These are phyloP conservation scores for Manacus vitellinus DNA, from an alignment of 2,113 vertebrate species.

Conservation along the genomic window DNA sequence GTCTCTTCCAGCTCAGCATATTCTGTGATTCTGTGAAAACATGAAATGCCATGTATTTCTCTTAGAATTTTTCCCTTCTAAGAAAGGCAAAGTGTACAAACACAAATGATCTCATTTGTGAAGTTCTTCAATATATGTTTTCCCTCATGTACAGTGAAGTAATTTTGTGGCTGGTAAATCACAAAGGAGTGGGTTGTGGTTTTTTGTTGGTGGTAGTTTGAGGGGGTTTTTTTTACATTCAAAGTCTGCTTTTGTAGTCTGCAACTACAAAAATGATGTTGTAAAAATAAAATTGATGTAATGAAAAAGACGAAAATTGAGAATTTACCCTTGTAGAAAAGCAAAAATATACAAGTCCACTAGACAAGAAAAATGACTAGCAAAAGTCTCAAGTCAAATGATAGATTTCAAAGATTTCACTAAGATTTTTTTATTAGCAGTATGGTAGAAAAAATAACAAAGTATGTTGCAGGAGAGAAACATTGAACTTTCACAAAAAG, in stretches of 20 bases:
- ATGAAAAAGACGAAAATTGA: neutral
- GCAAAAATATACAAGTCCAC: neutral
- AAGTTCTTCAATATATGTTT: neutral
- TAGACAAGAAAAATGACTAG: neutral
- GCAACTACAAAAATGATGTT: neutral
- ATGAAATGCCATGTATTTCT: neutral
- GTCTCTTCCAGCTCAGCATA: neutral
- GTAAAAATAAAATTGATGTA: neutral
- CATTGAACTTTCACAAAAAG: neutral
- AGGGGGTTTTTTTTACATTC: accelerated
- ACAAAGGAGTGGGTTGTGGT: accelerated
- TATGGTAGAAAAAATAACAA: neutral
- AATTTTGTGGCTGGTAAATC: neutral
- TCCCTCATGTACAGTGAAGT: neutral
- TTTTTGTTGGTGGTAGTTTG: neutral
- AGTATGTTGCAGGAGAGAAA: neutral
- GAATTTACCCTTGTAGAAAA: neutral
- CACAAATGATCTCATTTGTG: neutral
- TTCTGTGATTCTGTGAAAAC: neutral
- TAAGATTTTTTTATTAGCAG: neutral
- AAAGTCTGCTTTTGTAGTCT: neutral
- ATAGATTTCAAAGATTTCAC: neutral
- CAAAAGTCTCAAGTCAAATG: neutral
- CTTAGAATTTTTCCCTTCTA: neutral
- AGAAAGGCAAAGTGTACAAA: neutral